Percentiles rank a stretch among this genome's conserved stretches.
Conservation (phyloP, 2,113 vertebrate genomes). For the Lanius collurio region DNA sequence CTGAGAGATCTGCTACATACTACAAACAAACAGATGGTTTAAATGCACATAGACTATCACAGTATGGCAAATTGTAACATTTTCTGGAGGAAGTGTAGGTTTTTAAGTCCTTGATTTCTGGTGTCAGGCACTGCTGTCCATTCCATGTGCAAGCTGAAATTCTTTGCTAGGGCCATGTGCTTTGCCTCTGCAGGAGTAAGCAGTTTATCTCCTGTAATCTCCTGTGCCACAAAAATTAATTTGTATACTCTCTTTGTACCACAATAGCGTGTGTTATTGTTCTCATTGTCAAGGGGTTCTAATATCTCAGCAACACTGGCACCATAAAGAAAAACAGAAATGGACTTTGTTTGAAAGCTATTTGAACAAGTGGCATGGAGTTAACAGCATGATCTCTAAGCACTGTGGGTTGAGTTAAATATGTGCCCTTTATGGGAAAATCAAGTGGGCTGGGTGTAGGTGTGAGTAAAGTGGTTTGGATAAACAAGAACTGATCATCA, state of each 20-base stretch:
- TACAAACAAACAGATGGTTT: neutral
- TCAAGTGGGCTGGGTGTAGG: neutral
- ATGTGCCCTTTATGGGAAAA: slow-evolving; percentile 17
- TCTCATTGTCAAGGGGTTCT: neutral
- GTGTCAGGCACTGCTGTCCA: neutral
- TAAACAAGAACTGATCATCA: neutral
- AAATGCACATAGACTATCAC: neutral
- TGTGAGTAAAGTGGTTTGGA: neutral
- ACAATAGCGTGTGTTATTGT: neutral
- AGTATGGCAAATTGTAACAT: neutral
- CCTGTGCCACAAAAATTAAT: neutral
- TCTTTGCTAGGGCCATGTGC: slow-evolving; percentile 8
- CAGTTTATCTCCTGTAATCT: slow-evolving; percentile 50
- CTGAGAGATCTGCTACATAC: neutral
- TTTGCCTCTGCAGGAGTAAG: slow-evolving; percentile 42
- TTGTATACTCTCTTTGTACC: slow-evolving; percentile 32
- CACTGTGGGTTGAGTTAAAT: slow-evolving; percentile 20
- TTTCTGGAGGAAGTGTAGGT: neutral
- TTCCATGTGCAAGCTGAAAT: neutral
- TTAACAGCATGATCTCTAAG: neutral
- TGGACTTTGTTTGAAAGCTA: slow-evolving; percentile 5
- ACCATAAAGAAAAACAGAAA: neutral
- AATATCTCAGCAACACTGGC: neutral
- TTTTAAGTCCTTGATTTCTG: slow-evolving; percentile 12
- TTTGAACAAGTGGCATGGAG: neutral